A percentile compares a stretch with the other conserved stretches of the same genome.
Conservation (phyloP, 1,140 invertebrate genomes). For the Apis laboriosa region DNA sequence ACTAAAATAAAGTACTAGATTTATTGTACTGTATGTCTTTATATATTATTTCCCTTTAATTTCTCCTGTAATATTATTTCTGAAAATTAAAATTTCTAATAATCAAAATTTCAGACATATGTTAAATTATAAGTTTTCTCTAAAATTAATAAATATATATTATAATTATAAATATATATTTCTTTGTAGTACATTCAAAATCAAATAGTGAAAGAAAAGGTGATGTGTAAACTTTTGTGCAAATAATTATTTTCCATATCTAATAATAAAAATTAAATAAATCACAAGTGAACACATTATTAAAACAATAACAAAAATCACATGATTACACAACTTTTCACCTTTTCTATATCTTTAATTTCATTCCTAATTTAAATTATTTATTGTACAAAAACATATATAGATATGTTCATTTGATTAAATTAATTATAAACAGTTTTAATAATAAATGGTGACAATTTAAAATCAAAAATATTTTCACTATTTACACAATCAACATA, state of each 20-base stretch:
- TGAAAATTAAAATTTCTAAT: background rate
- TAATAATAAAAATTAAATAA: conserved; percentile 37
- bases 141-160: conserved; percentile 34
- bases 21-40: background rate
- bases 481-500: conserved; percentile 53
- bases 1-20: conserved; percentile 1
- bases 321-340: conserved; percentile 24
- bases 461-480: conserved; percentile 31
- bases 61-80: background rate
- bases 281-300: conserved; percentile 30
- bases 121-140: conserved; percentile 1
- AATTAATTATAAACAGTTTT: conserved; percentile 40
- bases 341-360: conserved; percentile 11
- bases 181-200: background rate
- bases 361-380: conserved; percentile 13
- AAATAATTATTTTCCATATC: background rate
- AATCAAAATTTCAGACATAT: background rate
- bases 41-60: background rate
- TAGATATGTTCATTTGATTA: conserved; percentile 38
- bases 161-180: too few relatives aligned
- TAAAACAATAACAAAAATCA: conserved; percentile 32
- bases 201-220: background rate
- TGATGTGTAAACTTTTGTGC: conserved; percentile 8
- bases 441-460: conserved; percentile 16
- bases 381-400: conserved; percentile 12